phyloP scores from a whole-genome alignment of 2,797 vertebrate species.

The Poeciliopsis infans region DNA sequence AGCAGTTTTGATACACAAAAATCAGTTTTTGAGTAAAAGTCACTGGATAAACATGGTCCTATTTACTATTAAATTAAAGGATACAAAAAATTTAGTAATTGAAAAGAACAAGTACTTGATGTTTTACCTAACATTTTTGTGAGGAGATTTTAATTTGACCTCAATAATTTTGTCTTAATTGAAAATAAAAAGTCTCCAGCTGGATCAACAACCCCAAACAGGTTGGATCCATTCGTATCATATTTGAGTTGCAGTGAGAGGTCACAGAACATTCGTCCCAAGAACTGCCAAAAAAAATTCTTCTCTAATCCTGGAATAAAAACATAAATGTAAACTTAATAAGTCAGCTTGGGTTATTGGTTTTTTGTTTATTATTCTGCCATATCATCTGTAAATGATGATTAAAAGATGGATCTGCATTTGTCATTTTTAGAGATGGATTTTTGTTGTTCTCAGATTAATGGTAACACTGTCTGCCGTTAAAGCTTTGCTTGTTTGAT shows the following conservation, averaged over 20 bases:
- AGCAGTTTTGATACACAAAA: neutral
- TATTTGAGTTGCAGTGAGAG: neutral
- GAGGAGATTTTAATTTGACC: neutral
- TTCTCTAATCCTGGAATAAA: neutral
- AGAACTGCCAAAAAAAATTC: neutral
- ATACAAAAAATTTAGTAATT: neutral
- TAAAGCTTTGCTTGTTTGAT: neutral
- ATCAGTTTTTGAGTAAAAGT: neutral
- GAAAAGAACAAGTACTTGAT: no score
- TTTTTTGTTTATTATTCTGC: neutral
- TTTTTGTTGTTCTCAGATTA: neutral
- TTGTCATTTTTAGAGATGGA: neutral
- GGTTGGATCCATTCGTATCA: neutral
- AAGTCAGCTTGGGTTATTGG: neutral
- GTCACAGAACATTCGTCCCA: neutral
- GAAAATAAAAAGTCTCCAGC: neutral
- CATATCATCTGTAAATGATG: neutral
- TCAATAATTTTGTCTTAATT: neutral
- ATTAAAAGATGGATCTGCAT: neutral
- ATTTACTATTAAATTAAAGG: neutral
- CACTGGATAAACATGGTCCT: neutral
- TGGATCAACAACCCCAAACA: neutral
- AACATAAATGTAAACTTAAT: neutral
- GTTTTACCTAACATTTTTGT: neutral
- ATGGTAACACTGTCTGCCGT: neutral